Percentiles rank a stretch among this genome's conserved stretches.
Evolutionary conservation across 1,140 invertebrate species (phyloP).

Genomic region (Bursaphelenchus mucronatus): DNA sequence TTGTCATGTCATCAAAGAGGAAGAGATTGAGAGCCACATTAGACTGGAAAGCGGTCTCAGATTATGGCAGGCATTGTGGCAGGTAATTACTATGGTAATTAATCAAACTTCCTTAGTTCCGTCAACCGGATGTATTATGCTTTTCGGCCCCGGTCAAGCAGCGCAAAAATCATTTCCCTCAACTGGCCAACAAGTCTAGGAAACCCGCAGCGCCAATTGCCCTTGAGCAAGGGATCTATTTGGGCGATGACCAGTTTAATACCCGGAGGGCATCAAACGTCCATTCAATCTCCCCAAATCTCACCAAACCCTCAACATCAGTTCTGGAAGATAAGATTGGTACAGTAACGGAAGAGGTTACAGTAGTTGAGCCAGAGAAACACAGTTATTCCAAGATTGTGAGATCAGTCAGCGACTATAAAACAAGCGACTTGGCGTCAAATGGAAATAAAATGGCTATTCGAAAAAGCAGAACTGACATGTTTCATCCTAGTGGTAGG

Average conservation of each 20-base stretch:
- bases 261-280: constrained; percentile 18
- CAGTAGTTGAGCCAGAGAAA: neutral
- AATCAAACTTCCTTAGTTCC: constrained; percentile 66
- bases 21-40: constrained; percentile 88
- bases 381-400: constrained; percentile 23
- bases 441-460: constrained; percentile 35
- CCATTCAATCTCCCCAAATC: neutral
- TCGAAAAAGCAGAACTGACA: constrained; percentile 46
- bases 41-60: constrained; percentile 91
- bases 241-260: constrained; percentile 62
- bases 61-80: constrained; percentile 91
- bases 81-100: constrained; percentile 36
- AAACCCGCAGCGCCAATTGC: constrained; percentile 27
- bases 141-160: constrained; percentile 86
- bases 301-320: constrained; percentile 4
- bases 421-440: constrained; percentile 38
- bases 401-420: constrained; percentile 44
- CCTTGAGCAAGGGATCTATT: constrained; percentile 70
- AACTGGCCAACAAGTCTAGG: constrained; percentile 34
- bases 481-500: constrained; percentile 43
- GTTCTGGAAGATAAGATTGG: constrained; percentile 17
- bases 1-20: constrained; percentile 84
- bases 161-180: constrained; percentile 52
- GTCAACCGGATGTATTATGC: constrained; percentile 83
- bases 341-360: constrained; percentile 13